These are phyloP conservation scores for Microtus richardsoni DNA, from an alignment of 2,113 vertebrate genomes.

Conservation along the genomic window DNA sequence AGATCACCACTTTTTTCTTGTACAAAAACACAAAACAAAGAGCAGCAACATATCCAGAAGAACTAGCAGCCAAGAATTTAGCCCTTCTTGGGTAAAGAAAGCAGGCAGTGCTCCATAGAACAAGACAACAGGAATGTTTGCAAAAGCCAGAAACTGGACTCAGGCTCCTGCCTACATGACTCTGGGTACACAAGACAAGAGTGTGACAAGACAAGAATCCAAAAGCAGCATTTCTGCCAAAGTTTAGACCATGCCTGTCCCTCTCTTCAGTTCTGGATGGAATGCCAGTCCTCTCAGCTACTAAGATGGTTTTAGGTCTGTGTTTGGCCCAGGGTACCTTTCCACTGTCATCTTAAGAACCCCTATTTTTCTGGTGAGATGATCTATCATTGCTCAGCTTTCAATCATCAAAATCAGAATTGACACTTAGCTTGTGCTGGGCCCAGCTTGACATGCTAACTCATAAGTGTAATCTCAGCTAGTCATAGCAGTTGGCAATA, in stretches of 20 bases:
- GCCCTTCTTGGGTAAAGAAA: background rate
- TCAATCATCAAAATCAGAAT: background rate
- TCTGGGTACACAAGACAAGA: background rate
- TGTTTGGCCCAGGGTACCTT: background rate
- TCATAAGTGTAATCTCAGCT: background rate
- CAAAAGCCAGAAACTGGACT: background rate
- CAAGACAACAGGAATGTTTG: background rate
- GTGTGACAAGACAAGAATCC: background rate
- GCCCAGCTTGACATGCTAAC: background rate
- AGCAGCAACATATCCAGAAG: background rate
- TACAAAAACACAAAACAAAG: background rate
- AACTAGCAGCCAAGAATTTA: background rate
- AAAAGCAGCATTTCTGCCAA: background rate
- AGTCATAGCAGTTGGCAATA: background rate
- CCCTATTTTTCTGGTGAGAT: background rate
- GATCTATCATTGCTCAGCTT: background rate
- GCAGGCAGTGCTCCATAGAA: background rate
- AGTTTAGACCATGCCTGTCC: rapidly evolving
- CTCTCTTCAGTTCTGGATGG: background rate
- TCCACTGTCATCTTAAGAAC: background rate
- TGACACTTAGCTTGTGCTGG: too few relatives aligned
- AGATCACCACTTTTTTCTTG: background rate
- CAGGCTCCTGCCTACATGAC: background rate
- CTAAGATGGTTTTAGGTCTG: background rate
- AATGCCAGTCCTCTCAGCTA: background rate